Base-by-base conservation (phyloP, 2,113 vertebrate genomes). In the Anhinga rufa region DNA sequence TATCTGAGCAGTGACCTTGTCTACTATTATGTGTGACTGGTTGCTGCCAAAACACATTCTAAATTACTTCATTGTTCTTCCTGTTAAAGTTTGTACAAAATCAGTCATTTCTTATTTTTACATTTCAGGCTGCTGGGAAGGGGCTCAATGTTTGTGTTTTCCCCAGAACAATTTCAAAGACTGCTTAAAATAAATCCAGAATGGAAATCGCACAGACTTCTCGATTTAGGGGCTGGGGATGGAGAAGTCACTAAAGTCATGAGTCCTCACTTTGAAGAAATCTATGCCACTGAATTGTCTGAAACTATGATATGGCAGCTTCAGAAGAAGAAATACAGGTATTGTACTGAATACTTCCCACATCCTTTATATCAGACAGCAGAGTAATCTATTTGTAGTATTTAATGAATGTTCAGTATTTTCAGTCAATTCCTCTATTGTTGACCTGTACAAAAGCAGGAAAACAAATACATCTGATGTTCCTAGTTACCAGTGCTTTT, bases 121-220 rank as follows among this genome's bases (percentile, higher is more conserved):
- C 75, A 18, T 95, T 96, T 80, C 97, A 99, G 99, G 96, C 98
- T 99, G 94, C 98, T 99, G 93, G 99, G 99, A 90, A 98, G 99
- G 29, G 99, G 99, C 76, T 99, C 99, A 32, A 99, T 99, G 99
- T 99, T 99, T 94, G 99, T 99, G 74, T 99, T 99, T 97, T 99
- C 99, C 12, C 96, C 97, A 68, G 98, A 99, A 88, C 99, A 99
- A 64, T 99, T 99, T 98, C 98, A 98, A 94, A 98, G 95, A 93
- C 98, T 99, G 92, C 99, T 99, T 80, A 98, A 95, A 96, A 98
- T 99, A 86, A 97, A 97, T 55, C 98, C 99, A 1, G 99, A 99
- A 62, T 99, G 99, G 99, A 99, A 97, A 97, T 98, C 98, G 14
- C 98, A 98, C 55, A 98, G 98, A 82, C 98, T 99, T 48, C 98